Percentiles rank a stretch among this genome's conserved stretches.
These are phyloP conservation scores for Alitta virens DNA, from an alignment of 2,888 invertebrate species.

Conservation along the genomic window DNA sequence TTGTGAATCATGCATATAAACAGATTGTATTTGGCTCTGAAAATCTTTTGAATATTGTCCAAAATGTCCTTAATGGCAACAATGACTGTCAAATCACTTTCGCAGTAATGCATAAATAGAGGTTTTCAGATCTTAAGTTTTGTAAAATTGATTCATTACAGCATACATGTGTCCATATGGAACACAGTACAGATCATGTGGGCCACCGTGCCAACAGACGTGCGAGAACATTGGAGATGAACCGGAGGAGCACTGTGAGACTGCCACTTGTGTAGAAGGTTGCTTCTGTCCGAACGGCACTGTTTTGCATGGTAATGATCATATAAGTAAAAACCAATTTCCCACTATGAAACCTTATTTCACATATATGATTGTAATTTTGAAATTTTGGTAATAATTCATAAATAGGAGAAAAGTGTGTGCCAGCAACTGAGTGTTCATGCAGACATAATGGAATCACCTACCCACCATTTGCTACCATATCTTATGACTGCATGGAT, in stretches of 20 bases:
- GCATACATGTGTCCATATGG: slow-evolving; percentile 88
- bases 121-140: too few relatives aligned
- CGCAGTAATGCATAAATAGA: too few relatives aligned
- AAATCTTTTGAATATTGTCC: too few relatives aligned
- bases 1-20: too few relatives aligned
- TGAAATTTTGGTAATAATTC: too few relatives aligned
- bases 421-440: slow-evolving; percentile 29
- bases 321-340: too few relatives aligned
- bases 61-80: too few relatives aligned
- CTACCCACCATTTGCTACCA: slow-evolving; percentile 24
- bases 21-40: too few relatives aligned
- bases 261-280: slow-evolving; percentile 41
- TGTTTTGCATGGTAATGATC: slow-evolving; percentile 36
- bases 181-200: slow-evolving; percentile 74
- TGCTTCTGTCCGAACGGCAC: slow-evolving; percentile 45
- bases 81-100: too few relatives aligned
- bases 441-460: slow-evolving; percentile 27
- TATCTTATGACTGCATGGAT: slow-evolving; percentile 26
- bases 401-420: slow-evolving; percentile 26
- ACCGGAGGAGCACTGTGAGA: slow-evolving; percentile 32
- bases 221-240: slow-evolving; percentile 59
- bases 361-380: too few relatives aligned
- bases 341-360: too few relatives aligned
- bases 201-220: slow-evolving; percentile 78
- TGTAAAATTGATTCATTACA: too few relatives aligned